Conservation (phyloP, 1,140 invertebrate genomes). For the Sarcophaga peregrina region DNA sequence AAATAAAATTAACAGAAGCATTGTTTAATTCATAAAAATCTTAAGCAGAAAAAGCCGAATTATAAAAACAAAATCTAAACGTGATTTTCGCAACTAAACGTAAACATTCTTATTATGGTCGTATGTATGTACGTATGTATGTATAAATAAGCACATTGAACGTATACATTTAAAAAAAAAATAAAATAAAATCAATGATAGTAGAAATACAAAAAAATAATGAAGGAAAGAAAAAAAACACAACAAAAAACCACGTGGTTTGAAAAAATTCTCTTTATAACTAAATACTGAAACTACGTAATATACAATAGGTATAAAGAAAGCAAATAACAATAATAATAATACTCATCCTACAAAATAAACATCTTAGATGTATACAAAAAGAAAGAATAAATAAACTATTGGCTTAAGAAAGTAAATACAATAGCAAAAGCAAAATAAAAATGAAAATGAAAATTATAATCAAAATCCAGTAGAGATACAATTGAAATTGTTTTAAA, state of each 20-base stretch:
- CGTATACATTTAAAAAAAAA: background rate
- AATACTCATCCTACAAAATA: too few relatives aligned
- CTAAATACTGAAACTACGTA: background rate
- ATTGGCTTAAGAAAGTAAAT: background rate
- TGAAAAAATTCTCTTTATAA: background rate
- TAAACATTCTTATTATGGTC: background rate
- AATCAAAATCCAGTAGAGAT: background rate
- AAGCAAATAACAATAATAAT: background rate
- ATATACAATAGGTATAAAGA: background rate
- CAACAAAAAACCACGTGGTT: background rate
- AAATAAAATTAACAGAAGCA: background rate
- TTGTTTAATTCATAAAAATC: background rate
- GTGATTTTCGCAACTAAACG: background rate
- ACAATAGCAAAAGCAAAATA: background rate
- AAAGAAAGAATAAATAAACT: conserved; percentile 11
- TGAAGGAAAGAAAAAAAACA: background rate
- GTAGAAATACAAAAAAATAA: background rate
- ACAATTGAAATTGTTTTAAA: too few relatives aligned
- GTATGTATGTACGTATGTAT: too few relatives aligned
- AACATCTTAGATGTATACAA: background rate
- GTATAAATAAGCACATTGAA: background rate
- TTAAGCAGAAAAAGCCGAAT: background rate
- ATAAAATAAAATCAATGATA: background rate
- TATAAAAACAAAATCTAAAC: background rate
- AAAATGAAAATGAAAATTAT: background rate